Base-by-base conservation (phyloP, 1,140 invertebrate genomes). In the Myzus persicae region DNA sequence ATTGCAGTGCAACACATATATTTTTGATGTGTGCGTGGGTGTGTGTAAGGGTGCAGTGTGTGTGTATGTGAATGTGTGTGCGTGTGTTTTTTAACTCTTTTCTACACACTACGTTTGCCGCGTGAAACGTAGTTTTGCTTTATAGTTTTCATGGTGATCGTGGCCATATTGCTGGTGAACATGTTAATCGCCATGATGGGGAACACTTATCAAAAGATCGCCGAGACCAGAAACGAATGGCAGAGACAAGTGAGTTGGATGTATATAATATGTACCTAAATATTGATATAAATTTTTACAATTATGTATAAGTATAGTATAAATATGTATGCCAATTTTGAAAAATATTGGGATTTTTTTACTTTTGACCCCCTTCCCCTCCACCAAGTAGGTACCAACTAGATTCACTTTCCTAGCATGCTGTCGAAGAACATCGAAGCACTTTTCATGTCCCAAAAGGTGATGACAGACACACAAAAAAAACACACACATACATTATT, bases 131-230 rank as follows among this genome's bases (percentile, higher is more conserved):
- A 99, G 98, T 95, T 98, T 46, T 95, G 99, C 40, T 99, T 99
- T 95, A 97, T 99, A 31, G 96, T 99, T 4, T 99, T 99, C 95
- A 99, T 99, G 98, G 98, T 97, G 90, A 98, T 99, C 94, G 99
- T 99, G 40, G 98, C 98, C 1, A 97, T 99, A 94, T 95, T 99
- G 22, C 95, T 99, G 93, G 98, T 99, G 31, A 99, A 99, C 96
- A 99, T 99, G 98, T 96, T 99, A 95, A 99, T 99, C 94, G 99
- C 99, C 94, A 99, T 99, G 99, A 99, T 99, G 99, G 99, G 99
- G 3, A 99, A 99, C 95, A 99, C 99, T 40, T 99, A 99, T 95
- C 98, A 99, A 95, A 98, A 98, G 95, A 99, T 99, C 94, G 98
- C 98, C 7, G 98, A 99, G 95, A 99, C 99, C 7, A 96, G 98